A percentile compares a stretch with the other conserved stretches of the same genome.
phyloP scores from a whole-genome alignment of 35 echinoderm and acorn worm genomes.

The Ophioderma brevispina region DNA sequence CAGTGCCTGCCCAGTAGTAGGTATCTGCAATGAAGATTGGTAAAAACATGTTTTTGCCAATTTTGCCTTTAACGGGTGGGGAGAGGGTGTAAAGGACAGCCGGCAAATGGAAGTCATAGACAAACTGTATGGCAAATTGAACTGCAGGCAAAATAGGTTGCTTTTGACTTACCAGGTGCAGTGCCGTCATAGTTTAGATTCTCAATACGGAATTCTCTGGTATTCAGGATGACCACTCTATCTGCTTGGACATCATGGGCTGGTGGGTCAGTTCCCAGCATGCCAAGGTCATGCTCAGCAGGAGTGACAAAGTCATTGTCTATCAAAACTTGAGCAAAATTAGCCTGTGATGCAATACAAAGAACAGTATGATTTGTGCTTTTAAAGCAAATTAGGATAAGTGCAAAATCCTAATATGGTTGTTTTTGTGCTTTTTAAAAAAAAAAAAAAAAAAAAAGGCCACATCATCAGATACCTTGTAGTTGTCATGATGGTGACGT shows the following conservation, averaged over 20 bases:
- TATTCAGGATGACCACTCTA: neutral
- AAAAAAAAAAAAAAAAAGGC: no score
- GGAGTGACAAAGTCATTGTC: neutral
- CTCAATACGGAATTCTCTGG: neutral
- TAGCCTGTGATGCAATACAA: neutral
- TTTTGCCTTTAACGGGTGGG: no score
- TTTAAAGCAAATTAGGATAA: no score
- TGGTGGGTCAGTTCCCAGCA: neutral
- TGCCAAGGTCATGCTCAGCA: neutral
- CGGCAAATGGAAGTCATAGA: neutral
- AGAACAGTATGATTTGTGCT: no score
- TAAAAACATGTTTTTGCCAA: no score
- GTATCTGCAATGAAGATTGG: neutral
- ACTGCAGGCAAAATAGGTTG: no score
- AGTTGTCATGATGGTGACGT: no score
- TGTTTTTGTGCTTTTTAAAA: no score
- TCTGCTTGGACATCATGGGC: neutral
- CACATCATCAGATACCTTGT: no score
- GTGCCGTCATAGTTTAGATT: constrained; percentile 15
- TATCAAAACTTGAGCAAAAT: neutral
- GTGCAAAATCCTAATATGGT: no score
- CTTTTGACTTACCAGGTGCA: constrained; percentile 18
- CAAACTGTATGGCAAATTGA: no score
- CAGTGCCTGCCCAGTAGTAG: neutral
- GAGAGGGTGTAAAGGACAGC: no score